Evolutionary conservation across 2,797 vertebrate species (phyloP).

Genomic region (Anisognathus igniventris): DNA sequence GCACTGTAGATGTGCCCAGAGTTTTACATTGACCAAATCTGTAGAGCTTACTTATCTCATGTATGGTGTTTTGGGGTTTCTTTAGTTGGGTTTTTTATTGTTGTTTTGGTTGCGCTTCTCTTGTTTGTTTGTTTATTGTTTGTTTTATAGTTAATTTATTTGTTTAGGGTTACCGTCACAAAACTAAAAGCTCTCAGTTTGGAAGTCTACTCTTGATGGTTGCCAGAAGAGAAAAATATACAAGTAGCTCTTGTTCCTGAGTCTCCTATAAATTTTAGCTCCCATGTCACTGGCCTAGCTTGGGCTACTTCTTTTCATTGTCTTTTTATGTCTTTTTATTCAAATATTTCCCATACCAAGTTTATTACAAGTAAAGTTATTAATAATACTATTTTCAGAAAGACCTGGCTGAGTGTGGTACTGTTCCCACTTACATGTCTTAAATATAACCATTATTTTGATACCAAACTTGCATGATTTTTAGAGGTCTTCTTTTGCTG

Average conservation of each 20-base stretch:
- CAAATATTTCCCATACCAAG: not conserved
- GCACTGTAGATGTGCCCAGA: not conserved
- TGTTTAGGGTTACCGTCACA: not conserved
- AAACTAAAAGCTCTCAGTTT: not conserved
- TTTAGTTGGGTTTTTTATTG: not conserved
- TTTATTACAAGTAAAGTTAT: not conserved
- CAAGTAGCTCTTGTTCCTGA: not conserved
- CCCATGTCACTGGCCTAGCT: not conserved
- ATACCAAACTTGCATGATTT: not conserved
- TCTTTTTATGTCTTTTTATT: not conserved
- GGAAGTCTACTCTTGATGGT: not conserved
- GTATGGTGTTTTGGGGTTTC: not conserved
- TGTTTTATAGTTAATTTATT: not conserved
- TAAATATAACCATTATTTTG: not conserved
- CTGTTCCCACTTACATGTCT: not conserved
- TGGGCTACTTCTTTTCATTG: not conserved
- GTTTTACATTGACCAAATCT: not conserved
- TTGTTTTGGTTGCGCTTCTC: not conserved
- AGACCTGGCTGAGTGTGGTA: not conserved
- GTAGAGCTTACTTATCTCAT: not conserved
- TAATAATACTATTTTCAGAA: not conserved
- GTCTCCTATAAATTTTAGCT: not conserved
- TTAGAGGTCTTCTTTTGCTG: not conserved
- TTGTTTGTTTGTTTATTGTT: not conserved
- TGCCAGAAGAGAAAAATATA: not conserved